Percentiles rank a stretch among this genome's conserved stretches.
Conservation (phyloP, 2,797 vertebrate genomes). For the Halcyon badia region DNA sequence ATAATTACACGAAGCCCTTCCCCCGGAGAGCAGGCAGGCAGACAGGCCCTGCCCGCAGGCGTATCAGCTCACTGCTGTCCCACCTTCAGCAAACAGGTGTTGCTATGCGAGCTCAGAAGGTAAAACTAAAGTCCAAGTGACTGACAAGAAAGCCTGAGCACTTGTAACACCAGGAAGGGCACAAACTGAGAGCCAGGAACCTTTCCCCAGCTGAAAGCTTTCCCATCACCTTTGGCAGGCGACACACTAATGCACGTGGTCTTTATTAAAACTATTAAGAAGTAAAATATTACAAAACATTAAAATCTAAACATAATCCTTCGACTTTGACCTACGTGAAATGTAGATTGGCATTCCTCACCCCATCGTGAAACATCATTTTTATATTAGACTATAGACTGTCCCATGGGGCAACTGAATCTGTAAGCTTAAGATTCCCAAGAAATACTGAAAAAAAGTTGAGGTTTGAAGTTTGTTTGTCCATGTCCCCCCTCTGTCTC, state of each 20-base stretch:
- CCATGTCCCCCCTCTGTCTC: rapidly evolving
- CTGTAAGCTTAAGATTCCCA: neutral
- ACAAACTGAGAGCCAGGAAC: neutral
- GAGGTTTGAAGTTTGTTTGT: neutral
- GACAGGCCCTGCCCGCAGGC: conserved; percentile 59
- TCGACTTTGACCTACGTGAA: neutral
- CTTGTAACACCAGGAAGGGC: conserved; percentile 11
- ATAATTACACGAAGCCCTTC: conserved; percentile 35
- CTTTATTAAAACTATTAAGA: neutral
- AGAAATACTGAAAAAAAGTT: neutral
- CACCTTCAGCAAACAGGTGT: conserved; percentile 82
- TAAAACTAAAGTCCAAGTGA: conserved; percentile 36
- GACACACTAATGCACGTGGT: rapidly evolving
- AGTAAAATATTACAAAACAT: neutral
- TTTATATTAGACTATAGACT: neutral
- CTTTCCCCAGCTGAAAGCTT: conserved; percentile 3
- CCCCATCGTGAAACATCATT: neutral
- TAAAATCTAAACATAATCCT: neutral
- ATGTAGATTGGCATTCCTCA: neutral
- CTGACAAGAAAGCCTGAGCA: neutral
- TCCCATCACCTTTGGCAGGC: conserved; percentile 12
- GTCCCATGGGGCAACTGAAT: neutral
- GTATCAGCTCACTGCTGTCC: conserved; percentile 46
- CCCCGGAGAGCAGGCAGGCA: conserved; percentile 5
- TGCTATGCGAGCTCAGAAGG: conserved; percentile 54